Evolutionary conservation across 2,797 vertebrate genomes (phyloP).

Genomic region (Vipera latastei): DNA sequence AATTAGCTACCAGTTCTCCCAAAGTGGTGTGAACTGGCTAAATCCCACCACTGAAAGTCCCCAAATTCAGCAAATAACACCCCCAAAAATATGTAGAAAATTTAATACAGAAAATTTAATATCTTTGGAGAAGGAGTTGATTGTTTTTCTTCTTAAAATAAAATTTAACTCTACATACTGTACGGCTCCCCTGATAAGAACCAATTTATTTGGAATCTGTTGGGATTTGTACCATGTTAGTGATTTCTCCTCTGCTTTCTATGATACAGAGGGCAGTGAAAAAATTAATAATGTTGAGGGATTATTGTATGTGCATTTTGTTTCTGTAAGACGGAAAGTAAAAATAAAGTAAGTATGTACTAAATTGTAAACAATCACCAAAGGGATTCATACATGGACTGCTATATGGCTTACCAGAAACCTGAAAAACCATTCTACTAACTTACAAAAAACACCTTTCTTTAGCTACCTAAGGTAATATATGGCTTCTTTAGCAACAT

Average conservation of each 20-base stretch:
- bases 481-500: neutral
- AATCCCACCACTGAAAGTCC: neutral
- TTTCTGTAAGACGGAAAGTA: neutral
- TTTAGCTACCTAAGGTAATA: neutral
- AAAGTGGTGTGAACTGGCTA: too few relatives aligned
- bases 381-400: neutral
- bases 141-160: neutral
- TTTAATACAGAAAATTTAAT: too few relatives aligned
- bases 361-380: neutral
- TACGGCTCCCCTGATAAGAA: neutral
- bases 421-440: neutral
- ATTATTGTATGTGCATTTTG: neutral
- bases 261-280: neutral
- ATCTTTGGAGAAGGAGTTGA: neutral
- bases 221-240: neutral
- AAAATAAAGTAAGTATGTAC: neutral
- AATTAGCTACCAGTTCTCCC: too few relatives aligned
- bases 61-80: neutral
- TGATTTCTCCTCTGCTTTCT: neutral
- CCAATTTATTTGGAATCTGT: neutral
- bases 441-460: neutral
- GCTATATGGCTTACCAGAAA: neutral
- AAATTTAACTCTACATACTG: neutral
- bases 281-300: neutral
- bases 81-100: neutral